phyloP scores from a whole-genome alignment of 2,797 vertebrate genomes.

The Falco rusticolus region DNA sequence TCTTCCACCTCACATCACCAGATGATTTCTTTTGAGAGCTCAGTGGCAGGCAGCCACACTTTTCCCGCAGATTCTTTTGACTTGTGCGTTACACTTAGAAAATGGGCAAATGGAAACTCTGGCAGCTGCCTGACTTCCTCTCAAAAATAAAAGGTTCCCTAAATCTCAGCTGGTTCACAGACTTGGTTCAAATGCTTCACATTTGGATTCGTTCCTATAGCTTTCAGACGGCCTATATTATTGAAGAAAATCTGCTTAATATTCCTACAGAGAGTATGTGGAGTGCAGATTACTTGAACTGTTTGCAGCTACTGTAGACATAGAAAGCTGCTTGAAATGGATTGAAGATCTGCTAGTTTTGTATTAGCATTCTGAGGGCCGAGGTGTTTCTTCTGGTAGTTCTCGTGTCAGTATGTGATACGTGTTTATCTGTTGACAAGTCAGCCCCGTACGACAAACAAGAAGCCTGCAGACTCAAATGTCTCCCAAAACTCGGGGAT shows the following conservation, averaged over 20 bases:
- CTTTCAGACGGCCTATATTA: conserved; percentile 51
- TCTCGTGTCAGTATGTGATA: not conserved
- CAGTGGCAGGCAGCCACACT: conserved; percentile 56
- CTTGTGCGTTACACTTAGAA: conserved; percentile 65
- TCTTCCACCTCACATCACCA: conserved; percentile 61
- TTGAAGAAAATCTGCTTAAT: conserved; percentile 49
- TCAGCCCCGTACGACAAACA: not conserved
- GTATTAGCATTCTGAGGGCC: not conserved
- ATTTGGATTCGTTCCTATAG: conserved; percentile 65
- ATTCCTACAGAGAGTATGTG: conserved; percentile 21
- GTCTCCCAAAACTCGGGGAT: not conserved
- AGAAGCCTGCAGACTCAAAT: not conserved
- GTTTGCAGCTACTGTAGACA: not conserved
- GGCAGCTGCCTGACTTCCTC: conserved; percentile 69
- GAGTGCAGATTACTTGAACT: not conserved
- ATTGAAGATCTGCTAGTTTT: not conserved
- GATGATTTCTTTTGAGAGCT: conserved; percentile 69
- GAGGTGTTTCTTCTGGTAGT: not conserved
- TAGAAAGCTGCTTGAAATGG: not conserved
- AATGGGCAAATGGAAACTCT: conserved; percentile 70
- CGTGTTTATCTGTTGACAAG: conserved; percentile 21
- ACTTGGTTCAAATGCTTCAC: conserved; percentile 40
- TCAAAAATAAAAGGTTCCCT: conserved; percentile 62
- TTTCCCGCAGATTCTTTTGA: conserved; percentile 64
- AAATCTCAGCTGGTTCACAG: conserved; percentile 63